These are phyloP conservation scores for Callospermophilus lateralis DNA, from an alignment of 2,113 vertebrate species.

Conservation along the genomic window DNA sequence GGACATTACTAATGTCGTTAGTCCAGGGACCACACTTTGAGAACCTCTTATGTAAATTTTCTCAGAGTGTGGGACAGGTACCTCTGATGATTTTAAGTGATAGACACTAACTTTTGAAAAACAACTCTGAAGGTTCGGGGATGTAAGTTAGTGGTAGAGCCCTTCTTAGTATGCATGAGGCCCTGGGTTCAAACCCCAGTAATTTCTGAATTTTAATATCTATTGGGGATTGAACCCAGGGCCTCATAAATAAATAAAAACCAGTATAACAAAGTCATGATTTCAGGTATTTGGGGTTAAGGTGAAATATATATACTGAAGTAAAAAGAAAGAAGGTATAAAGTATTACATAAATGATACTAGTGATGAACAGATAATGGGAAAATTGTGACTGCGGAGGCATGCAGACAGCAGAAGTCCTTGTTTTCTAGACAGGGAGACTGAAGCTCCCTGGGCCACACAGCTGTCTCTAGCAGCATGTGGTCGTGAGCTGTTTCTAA, in stretches of 20 bases:
- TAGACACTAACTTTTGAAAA: neutral
- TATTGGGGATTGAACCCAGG: neutral
- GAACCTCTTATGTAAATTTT: neutral
- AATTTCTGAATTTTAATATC: neutral
- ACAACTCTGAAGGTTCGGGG: neutral
- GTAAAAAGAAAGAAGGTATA: neutral
- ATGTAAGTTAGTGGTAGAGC: too few species aligned
- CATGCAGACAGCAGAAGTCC: neutral
- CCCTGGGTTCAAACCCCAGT: too few species aligned
- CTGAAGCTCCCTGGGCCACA: neutral
- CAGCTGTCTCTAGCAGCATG: accelerated
- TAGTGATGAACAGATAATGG: neutral
- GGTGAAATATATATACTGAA: neutral
- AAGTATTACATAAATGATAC: neutral
- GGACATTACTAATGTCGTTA: neutral
- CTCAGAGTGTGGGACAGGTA: neutral
- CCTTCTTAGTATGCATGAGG: too few species aligned
- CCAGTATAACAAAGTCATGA: neutral
- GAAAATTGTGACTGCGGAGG: neutral
- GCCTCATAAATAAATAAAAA: neutral
- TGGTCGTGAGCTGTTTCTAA: neutral
- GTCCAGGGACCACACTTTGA: neutral
- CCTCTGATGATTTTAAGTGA: neutral
- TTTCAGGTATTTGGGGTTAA: neutral
- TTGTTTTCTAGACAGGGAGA: neutral